Conservation (phyloP, 92 coral and sea anemone genomes). For the Hydrozoanthus gracilis region DNA sequence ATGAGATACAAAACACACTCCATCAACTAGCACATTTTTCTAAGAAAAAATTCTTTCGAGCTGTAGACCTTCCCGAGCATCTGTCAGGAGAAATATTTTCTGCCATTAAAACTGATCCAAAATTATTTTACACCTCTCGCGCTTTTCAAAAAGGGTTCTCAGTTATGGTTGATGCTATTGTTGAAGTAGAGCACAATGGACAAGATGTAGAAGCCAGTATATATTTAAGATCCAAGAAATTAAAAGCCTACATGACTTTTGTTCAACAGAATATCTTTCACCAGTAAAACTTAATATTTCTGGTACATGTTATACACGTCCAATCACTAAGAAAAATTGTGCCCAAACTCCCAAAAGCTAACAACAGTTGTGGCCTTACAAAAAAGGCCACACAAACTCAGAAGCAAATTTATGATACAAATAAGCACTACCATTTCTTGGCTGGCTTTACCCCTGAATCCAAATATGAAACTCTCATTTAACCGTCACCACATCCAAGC, state of each 20-base stretch:
- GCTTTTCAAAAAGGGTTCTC: conserved; percentile 10
- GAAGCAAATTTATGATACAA: conserved; percentile 28
- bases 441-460: conserved; percentile 37
- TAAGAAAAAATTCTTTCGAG: conserved; percentile 22
- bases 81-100: conserved; percentile 11
- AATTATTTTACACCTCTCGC: conserved; percentile 6
- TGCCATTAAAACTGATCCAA: conserved; percentile 1
- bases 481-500: conserved; percentile 31
- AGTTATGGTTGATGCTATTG: conserved; percentile 16
- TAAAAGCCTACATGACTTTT: not conserved
- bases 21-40: conserved; percentile 12
- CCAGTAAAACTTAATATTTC: conserved; percentile 16
- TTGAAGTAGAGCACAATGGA: conserved; percentile 21
- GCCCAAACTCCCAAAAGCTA: conserved; percentile 10
- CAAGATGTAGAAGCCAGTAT: not conserved
- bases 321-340: conserved; percentile 20
- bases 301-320: not conserved
- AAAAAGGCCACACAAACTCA: conserved; percentile 1
- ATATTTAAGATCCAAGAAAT: conserved; percentile 13
- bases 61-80: conserved; percentile 10
- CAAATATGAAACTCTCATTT: conserved; percentile 28
- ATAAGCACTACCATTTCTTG: conserved; percentile 16
- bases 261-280: conserved; percentile 1
- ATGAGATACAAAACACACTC: conserved; percentile 16
- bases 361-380: conserved; percentile 26